Base-by-base conservation (phyloP, 1,140 invertebrate genomes). In the Dinothrombium tinctorium region DNA sequence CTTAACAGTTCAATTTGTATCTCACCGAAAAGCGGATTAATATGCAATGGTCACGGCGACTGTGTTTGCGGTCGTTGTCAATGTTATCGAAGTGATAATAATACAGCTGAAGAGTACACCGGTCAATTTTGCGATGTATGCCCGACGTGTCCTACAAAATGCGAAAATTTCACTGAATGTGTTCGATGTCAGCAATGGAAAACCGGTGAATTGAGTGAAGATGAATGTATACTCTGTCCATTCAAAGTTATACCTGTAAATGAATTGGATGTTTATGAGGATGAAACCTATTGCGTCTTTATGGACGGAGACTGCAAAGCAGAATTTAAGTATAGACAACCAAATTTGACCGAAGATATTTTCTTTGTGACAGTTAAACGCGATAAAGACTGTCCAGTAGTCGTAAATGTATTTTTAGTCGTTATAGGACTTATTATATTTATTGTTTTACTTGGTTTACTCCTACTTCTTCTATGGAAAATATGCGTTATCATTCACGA, bases 401-500 rank as follows among this genome's bases (percentile, higher is more conserved):
- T 51, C 12, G 51, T 63, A 3, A 56, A 65, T 26, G 49, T 64
- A 5, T 40, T 64, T n/a, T 61, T 62, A 56, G 90, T 96, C 50
- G 78, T 98, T 6, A 61, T 96, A 26, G 86, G 83, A 24, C 86
- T 98, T 4, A 92, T 98, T 47, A 82, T 79, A 2, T 87, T 87
- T 6, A 90, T 94, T 49, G 82, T 77, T n/a, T n/a, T n/a, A n/a
- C n/a, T n/a, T n/a, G n/a, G n/a, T n/a, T n/a, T n/a, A n/a, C n/a
- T n/a, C n/a, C n/a, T n/a, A n/a, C n/a, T n/a, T n/a, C n/a, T n/a
- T n/a, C n/a, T n/a, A n/a, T n/a, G n/a, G n/a, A n/a, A n/a, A n/a
- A n/a, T n/a, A n/a, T n/a, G n/a, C n/a, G n/a, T n/a, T n/a, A n/a
- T n/a, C n/a, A n/a, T n/a, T n/a, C n/a, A n/a, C n/a, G n/a, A n/a